Base-by-base conservation (phyloP, 2,113 vertebrate genomes). In the Litocranius walleri region DNA sequence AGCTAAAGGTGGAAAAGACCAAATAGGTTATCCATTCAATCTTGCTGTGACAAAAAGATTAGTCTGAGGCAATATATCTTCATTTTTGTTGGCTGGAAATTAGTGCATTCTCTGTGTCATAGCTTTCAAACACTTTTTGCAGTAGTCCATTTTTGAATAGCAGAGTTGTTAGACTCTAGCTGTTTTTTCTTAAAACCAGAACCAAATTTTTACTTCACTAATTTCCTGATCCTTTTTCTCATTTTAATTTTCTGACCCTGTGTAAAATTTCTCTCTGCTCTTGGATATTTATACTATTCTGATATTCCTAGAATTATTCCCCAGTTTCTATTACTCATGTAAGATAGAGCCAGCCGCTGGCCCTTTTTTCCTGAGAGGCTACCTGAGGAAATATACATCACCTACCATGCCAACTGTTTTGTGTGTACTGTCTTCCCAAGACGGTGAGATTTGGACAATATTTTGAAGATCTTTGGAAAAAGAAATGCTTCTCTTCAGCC, bases 51-150 rank as follows among this genome's bases (percentile, higher is more conserved):
- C 95, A 94, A 84, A 74, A 88, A 71, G 25, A 97, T 90, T 74
- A 30, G 84, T 83, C 94, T 85, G 61, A 8, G 95, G 96, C 50
- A 94, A 96, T 97, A 62, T 12, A 52, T 92, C 91, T 97, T 95
- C 27, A 15, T 30, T 85, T 98, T 87, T 98, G 97, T 95, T 93
- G 59, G 36, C 43, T 94, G 95, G 87, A 97, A 97, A 97, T 97
- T 43, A 96, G 84, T 85, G 30, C 40, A 6, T 98, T 86, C 6
- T 21, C 48, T 43, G 48, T 92, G 64, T 64, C 88, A 27, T 12
- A 86, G 62, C 62, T 95, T 82, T 64, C 64, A 40, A 45, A 17
- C 17, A 56, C 48, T 84, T 94, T 88, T 67, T 88, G 81, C 57
- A 30, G 74, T 54, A 40, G 48, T 85, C 87, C 48, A 5, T 88